A percentile compares a stretch with the other conserved stretches of the same genome.
Evolutionary conservation across 2,113 vertebrate species (phyloP).

Genomic region (Nothoprocta pentlandii): DNA sequence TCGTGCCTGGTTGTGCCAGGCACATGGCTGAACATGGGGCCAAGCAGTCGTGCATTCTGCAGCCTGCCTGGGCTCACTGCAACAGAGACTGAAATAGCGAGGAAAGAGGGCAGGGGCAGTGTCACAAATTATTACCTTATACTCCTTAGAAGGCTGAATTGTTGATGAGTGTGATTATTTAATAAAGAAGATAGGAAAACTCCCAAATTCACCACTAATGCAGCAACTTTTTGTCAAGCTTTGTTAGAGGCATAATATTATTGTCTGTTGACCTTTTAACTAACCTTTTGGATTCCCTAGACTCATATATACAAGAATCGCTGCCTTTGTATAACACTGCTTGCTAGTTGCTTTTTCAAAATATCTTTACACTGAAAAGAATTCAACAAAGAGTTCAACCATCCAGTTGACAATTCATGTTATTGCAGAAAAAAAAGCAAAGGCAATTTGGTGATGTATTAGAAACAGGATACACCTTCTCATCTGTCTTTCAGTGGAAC

Average conservation of each 20-base stretch:
- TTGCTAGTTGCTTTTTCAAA: background rate
- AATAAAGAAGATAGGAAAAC: background rate
- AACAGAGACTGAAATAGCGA: background rate
- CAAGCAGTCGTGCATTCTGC: background rate
- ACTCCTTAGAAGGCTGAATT: background rate
- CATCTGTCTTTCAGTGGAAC: conserved; percentile 84
- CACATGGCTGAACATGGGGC: background rate
- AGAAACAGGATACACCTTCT: conserved; percentile 36
- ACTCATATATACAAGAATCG: background rate
- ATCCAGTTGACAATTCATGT: background rate
- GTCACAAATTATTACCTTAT: background rate
- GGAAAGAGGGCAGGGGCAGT: background rate
- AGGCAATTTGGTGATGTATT: background rate
- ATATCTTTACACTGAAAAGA: background rate
- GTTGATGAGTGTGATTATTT: background rate
- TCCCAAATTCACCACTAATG: background rate
- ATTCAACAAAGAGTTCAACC: background rate
- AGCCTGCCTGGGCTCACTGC: background rate
- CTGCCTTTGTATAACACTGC: background rate
- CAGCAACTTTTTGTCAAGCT: background rate
- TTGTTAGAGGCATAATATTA: background rate
- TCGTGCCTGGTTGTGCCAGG: background rate
- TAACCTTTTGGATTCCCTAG: background rate
- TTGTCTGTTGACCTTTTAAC: background rate
- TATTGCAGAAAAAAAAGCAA: background rate